Base-by-base conservation (phyloP, 1,140 invertebrate genomes). In the silkworm (Bombyx mori) region DNA sequence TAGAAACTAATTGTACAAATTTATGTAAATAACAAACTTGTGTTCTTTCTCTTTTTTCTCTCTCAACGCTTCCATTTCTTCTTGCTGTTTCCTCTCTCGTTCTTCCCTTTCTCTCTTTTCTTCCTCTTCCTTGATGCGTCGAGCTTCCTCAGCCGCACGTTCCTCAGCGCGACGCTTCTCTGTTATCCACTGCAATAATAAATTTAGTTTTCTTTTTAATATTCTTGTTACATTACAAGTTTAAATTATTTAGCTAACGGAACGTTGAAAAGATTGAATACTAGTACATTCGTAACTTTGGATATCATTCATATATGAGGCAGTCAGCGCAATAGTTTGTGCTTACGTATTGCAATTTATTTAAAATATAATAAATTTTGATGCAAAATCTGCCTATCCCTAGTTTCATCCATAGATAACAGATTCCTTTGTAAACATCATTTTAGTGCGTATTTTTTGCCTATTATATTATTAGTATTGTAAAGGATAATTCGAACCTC, bases 131-230 rank as follows among this genome's bases (percentile, higher is more conserved):
- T 70, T 66, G 18, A 90, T 89, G 12, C 89, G 88, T 22, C 92
- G 88, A 62, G 95, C 93, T 77, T 96, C 94, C 42, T 92, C 91
- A 6, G 91, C 89, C 66, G 91, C 92, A 57, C 90, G 90, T 60
- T 93, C 91, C 65, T 92, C 92, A 47, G 93, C 91, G 45, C 93
- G 93, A 63, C 95, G 93, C 72, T 94, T 93, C 67, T 93, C 92
- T 46, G 90, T 91, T 51, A 92, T 73, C 89, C 91, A 92, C 70
- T 87, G 73, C 43, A 8, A 26, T 9, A 8, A 58, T 22, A 47
- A 47, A 26, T 7, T 22, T 42, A 47, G 12, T 7, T 35, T 35
- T 35, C 1, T 35, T 35, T 35, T 35, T 5, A 35, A 35, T 5
- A 35, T 35, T 35, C 26, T 35, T 1, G 2, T 35, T 1, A 35